A percentile compares a stretch with the other conserved stretches of the same genome.
These are phyloP conservation scores for Ctenoplectra terminalis DNA, from an alignment of 1,140 invertebrate genomes.

Conservation along the genomic window DNA sequence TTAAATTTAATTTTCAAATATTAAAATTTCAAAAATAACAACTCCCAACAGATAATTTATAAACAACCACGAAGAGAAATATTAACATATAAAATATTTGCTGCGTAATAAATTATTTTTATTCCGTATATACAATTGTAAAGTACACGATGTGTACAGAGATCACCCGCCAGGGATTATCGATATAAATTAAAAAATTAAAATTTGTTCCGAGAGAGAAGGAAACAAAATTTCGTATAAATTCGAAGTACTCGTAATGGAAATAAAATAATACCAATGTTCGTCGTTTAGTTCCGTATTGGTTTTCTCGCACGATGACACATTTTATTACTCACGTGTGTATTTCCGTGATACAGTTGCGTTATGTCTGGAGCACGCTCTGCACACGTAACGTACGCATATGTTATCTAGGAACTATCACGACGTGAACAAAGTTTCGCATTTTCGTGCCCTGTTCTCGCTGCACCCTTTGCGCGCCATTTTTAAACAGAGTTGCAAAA, in stretches of 20 bases:
- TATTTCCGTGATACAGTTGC: neutral
- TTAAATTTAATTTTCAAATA: neutral
- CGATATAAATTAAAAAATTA: too few relatives aligned
- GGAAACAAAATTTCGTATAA: too few relatives aligned
- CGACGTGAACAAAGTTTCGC: neutral
- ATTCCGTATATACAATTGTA: neutral
- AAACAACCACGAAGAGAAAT: too few relatives aligned
- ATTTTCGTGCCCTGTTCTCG: neutral
- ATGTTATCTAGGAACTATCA: neutral
- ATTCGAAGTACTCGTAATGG: too few relatives aligned
- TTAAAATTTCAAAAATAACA: too few relatives aligned
- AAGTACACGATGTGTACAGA: neutral
- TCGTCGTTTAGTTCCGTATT: neutral
- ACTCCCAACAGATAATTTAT: too few relatives aligned
- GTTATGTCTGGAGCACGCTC: neutral
- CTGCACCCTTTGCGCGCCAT: too few relatives aligned
- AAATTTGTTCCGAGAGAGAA: too few relatives aligned
- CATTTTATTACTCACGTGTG: constrained; percentile 7
- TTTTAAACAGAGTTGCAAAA: neutral
- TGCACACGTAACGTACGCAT: neutral
- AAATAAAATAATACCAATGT: too few relatives aligned
- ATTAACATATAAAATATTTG: neutral
- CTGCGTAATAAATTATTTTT: neutral
- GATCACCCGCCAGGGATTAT: too few relatives aligned
- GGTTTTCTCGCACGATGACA: constrained; percentile 3